These are phyloP conservation scores for Myiopsitta monachus DNA, from an alignment of 2,113 vertebrate species.

Conservation along the genomic window DNA sequence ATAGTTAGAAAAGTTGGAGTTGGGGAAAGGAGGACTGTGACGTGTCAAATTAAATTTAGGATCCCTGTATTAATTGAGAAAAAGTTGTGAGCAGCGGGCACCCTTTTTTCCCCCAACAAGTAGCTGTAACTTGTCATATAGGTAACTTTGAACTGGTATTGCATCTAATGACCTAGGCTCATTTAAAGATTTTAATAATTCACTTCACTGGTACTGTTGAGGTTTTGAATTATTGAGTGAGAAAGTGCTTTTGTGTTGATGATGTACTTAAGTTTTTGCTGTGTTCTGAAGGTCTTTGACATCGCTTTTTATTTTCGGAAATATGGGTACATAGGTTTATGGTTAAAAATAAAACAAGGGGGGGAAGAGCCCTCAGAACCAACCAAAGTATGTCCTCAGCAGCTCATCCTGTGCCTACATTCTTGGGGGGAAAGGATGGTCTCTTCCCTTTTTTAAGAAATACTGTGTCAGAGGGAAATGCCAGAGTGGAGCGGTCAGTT, in stretches of 20 bases:
- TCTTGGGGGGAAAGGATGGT: background rate
- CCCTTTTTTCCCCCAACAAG: fast-evolving
- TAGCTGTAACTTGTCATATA: background rate
- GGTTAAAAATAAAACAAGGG: background rate
- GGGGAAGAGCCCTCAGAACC: background rate
- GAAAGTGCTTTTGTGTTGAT: background rate
- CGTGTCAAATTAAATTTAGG: background rate
- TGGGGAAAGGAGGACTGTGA: background rate
- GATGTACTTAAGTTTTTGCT: background rate
- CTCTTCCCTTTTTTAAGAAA: background rate
- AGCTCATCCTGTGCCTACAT: background rate
- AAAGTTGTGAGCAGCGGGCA: background rate
- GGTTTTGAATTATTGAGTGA: background rate
- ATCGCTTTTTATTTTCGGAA: background rate
- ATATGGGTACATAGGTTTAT: background rate
- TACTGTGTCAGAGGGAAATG: background rate
- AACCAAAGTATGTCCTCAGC: background rate
- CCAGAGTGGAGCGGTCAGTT: background rate
- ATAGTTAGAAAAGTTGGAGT: background rate
- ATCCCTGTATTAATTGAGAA: background rate
- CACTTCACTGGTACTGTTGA: background rate
- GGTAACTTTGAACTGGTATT: background rate
- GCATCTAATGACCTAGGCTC: background rate
- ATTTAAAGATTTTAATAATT: background rate
- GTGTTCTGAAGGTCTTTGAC: background rate